A percentile compares a stretch with the other conserved stretches of the same genome.
These are phyloP conservation scores for Melieria crassipennis DNA, from an alignment of 2,888 invertebrate species.

Conservation along the genomic window DNA sequence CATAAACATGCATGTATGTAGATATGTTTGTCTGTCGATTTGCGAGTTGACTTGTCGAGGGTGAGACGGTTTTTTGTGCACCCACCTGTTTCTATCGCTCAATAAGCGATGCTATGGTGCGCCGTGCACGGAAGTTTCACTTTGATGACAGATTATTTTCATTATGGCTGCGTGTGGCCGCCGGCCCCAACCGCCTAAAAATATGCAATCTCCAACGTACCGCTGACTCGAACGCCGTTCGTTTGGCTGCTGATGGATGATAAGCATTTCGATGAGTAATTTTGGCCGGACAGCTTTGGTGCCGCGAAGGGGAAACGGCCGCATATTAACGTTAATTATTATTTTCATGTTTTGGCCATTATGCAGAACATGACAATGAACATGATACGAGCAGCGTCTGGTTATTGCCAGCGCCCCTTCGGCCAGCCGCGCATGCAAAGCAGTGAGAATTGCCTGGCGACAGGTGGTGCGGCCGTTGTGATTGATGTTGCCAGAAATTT, in stretches of 20 bases:
- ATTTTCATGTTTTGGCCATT: conserved; percentile 48
- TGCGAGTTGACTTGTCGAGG: too few relatives aligned
- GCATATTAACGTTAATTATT: conserved; percentile 53
- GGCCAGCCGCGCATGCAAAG: background rate
- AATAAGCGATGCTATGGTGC: background rate
- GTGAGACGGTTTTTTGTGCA: conserved; percentile 9
- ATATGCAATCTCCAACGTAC: background rate
- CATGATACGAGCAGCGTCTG: conserved; percentile 39
- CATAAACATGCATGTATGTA: too few relatives aligned
- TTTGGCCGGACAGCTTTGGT: background rate
- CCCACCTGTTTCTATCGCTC: conserved; percentile 20
- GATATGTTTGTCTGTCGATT: too few relatives aligned
- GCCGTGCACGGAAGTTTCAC: conserved; percentile 41
- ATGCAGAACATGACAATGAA: conserved; percentile 52
- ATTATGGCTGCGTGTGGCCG: conserved; percentile 48
- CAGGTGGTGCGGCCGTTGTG: conserved; percentile 16
- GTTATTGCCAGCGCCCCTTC: conserved; percentile 13
- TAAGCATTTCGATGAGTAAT: conserved; percentile 14
- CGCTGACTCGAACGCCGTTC: conserved; percentile 11
- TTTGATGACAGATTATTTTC: conserved; percentile 63
- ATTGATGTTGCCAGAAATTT: conserved; percentile 49
- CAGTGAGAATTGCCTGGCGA: background rate
- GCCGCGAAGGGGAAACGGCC: background rate
- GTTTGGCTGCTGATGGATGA: conserved; percentile 34
- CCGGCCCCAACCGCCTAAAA: background rate